Evolutionary conservation across 2,113 vertebrate genomes (phyloP), one percentile per base, ranked within the genome.

Genomic region (Plecturocebus donacophilus): DNA sequence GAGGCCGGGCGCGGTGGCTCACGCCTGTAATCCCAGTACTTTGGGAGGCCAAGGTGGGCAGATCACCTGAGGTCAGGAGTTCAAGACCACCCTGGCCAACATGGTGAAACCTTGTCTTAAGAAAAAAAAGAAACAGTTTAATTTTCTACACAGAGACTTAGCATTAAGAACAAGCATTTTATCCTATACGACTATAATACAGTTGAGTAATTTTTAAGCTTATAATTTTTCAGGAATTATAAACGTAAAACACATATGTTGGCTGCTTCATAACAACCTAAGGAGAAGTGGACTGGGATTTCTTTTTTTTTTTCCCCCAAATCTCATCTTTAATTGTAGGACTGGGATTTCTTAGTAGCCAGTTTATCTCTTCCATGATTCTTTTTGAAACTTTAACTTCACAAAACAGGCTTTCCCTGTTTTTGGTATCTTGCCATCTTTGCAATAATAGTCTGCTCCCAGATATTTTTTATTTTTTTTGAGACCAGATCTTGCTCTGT

Each of bases 371-470:
- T 38, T 91, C 52, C 66, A 21, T 27, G 38, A 58, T 90, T 68
- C n/a, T 61, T 42, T 90, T 86, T 88, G 71, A 96, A 89, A 79
- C 54, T 38, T 86, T 76, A 61, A 75, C 54, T 19, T 21, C 58
- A 87, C 66, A 61, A 40, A 83, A 45, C 14, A 86, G 7, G 21
- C 35, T 90, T 88, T 83, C 25, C 52, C 21, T 32, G 27, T 52
- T 79, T 90, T 75, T 64, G 42, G 23, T 79, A n/a, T 90, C 82
- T 83, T 66, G 6, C 82, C 38, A 42, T 95, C 54, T 92, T 93
- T 25, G 21, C 80, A 49, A 25, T 47, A 27, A 3, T 85, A 45
- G 27, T 85, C 14, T 54, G 52, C 54, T 49, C 45, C 40, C 70
- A 27, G 32, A 56, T 16, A 6, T 64, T 61, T 61, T 30, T 61